Conservation (phyloP, 1,140 invertebrate genomes). For the Meloidogyne exigua region DNA sequence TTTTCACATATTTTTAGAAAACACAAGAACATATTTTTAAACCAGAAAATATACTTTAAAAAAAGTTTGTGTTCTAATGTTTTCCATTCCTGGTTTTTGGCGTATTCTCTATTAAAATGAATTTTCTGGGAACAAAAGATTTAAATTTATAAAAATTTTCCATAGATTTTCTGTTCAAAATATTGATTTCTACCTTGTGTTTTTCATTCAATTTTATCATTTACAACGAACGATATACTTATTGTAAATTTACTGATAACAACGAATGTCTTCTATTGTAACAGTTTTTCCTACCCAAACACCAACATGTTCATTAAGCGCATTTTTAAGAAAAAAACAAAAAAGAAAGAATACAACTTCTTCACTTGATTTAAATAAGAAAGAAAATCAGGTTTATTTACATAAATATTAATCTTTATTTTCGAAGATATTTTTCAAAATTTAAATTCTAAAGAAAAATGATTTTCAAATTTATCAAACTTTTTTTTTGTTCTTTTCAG, state of each 20-base stretch:
- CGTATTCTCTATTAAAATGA: no score
- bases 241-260: not conserved
- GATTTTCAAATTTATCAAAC: no score
- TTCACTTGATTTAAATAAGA: not conserved
- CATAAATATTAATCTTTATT: not conserved
- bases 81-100: no score
- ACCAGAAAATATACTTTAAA: no score
- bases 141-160: no score
- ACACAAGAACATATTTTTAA: no score
- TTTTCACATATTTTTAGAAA: no score
- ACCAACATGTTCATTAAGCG: not conserved
- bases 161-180: not conserved
- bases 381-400: not conserved
- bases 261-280: not conserved
- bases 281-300: not conserved
- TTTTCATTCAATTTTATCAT: not conserved
- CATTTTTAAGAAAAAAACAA: constrained; percentile 5
- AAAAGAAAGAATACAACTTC: not conserved
- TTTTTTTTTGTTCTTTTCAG: no score
- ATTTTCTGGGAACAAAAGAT: no score
- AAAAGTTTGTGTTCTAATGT: no score
- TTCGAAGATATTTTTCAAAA: not conserved
- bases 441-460: no score
- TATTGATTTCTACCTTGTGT: not conserved
- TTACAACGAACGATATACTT: not conserved